Conservation (phyloP, 2,888 invertebrate species). For the Cataglyphis livida region DNA sequence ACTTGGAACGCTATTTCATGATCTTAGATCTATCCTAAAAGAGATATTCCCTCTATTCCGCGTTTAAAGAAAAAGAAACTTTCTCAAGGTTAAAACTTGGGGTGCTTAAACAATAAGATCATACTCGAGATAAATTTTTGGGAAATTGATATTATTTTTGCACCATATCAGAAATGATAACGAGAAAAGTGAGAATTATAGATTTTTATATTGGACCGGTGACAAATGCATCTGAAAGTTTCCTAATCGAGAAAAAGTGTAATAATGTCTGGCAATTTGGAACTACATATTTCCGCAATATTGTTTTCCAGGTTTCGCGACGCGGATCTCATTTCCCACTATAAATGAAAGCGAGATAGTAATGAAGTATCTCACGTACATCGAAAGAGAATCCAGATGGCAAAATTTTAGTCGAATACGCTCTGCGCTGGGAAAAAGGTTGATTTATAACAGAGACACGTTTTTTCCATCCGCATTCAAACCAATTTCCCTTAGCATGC, state of each 20-base stretch:
- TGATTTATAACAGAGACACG: conserved; percentile 37
- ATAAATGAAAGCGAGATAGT: conserved; percentile 11
- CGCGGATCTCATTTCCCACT: conserved; percentile 4
- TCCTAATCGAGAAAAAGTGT: neutral
- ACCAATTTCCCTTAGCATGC: conserved; percentile 12
- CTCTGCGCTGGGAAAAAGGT: conserved; percentile 1
- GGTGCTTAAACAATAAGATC: neutral
- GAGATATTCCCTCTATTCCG: neutral
- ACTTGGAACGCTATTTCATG: conserved; percentile 39
- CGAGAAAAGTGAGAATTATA: neutral
- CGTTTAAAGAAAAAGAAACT: neutral
- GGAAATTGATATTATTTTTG: neutral
- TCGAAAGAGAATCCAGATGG: conserved; percentile 30
- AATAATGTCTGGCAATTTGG: neutral
- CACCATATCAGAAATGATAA: neutral
- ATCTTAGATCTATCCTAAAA: conserved; percentile 10
- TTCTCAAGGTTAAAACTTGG: neutral
- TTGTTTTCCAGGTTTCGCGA: conserved; percentile 10
- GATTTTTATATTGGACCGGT: neutral
- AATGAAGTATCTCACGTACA: conserved; percentile 27
- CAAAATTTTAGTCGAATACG: conserved; percentile 32
- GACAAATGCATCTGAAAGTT: neutral
- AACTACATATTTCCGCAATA: neutral
- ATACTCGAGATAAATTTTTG: neutral
- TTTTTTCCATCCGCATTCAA: conserved; percentile 31